Evolutionary conservation across 2,113 vertebrate species (phyloP).

Genomic region (Butastur rufipennis): DNA sequence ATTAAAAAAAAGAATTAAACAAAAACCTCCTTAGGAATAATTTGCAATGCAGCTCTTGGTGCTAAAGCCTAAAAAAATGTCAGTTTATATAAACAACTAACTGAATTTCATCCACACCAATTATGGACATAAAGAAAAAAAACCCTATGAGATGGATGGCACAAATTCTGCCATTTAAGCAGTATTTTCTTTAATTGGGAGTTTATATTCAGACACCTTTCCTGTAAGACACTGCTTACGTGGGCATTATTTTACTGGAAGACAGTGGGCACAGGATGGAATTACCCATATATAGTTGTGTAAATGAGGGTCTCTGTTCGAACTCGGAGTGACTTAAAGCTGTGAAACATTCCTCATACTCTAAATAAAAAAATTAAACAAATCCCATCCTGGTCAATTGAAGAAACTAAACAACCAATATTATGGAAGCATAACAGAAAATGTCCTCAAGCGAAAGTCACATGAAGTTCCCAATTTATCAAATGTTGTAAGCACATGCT

Average conservation of each 20-base stretch:
- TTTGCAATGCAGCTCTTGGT: constrained; percentile 87
- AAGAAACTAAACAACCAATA: neutral
- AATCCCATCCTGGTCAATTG: neutral
- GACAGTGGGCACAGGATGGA: constrained; percentile 37
- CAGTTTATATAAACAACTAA: constrained; percentile 94
- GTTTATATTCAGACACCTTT: constrained; percentile 75
- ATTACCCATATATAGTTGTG: constrained; percentile 71
- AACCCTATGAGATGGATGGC: constrained; percentile 18
- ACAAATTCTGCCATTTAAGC: constrained; percentile 65
- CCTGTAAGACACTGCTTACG: constrained; percentile 65
- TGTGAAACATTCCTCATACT: neutral
- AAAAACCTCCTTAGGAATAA: constrained; percentile 90
- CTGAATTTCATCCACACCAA: constrained; percentile 94
- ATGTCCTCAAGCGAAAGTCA: constrained; percentile 20
- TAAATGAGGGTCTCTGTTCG: neutral
- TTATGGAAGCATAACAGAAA: constrained; percentile 3
- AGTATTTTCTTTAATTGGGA: constrained; percentile 71
- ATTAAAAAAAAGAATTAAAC: constrained; percentile 94
- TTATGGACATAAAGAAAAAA: constrained; percentile 88
- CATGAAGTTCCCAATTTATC: constrained; percentile 41
- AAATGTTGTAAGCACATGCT: constrained; percentile 16
- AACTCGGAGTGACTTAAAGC: neutral
- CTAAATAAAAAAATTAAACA: neutral
- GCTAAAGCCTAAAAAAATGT: constrained; percentile 98
- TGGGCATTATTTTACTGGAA: constrained; percentile 61